Conservation (phyloP, 2,888 invertebrate genomes). For the Orthonychiurus folsomi region DNA sequence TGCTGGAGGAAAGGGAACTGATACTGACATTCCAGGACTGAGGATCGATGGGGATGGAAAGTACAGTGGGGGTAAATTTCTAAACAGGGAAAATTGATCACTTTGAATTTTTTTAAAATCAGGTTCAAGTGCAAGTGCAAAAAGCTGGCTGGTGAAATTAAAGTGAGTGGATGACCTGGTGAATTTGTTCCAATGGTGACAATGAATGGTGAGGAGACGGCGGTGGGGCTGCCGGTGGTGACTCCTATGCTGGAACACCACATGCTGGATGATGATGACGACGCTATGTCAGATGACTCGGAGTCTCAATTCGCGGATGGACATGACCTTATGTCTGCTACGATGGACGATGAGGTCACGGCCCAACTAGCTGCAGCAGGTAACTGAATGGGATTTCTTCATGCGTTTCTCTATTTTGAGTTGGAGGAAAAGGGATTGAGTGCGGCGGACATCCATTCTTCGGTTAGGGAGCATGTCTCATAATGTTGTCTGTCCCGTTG, state of each 20-base stretch:
- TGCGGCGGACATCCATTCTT: background rate
- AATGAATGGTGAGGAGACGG: conserved; percentile 38
- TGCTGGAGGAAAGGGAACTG: background rate
- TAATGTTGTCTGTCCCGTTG: conserved; percentile 9
- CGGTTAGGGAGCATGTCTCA: background rate
- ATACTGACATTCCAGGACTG: background rate
- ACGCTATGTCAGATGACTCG: conserved; percentile 69
- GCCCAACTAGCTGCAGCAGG: conserved; percentile 93
- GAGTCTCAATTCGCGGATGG: conserved; percentile 61
- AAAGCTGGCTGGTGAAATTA: background rate
- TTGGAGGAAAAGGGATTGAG: too few species aligned
- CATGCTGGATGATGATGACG: conserved; percentile 64
- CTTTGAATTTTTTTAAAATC: background rate
- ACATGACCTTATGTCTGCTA: conserved; percentile 70
- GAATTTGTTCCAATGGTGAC: conserved; percentile 35
- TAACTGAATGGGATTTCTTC: conserved; percentile 49
- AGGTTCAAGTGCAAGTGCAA: background rate
- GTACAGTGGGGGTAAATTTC: background rate
- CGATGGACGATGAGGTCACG: conserved; percentile 87
- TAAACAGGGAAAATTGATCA: too few species aligned
- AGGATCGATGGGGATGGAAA: background rate
- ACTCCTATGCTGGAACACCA: conserved; percentile 27
- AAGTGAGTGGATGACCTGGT: background rate
- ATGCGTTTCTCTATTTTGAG: background rate
- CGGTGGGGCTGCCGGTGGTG: conserved; percentile 29